Evolutionary conservation across 2,113 vertebrate species (phyloP).

Genomic region (Platichthys flesus): DNA sequence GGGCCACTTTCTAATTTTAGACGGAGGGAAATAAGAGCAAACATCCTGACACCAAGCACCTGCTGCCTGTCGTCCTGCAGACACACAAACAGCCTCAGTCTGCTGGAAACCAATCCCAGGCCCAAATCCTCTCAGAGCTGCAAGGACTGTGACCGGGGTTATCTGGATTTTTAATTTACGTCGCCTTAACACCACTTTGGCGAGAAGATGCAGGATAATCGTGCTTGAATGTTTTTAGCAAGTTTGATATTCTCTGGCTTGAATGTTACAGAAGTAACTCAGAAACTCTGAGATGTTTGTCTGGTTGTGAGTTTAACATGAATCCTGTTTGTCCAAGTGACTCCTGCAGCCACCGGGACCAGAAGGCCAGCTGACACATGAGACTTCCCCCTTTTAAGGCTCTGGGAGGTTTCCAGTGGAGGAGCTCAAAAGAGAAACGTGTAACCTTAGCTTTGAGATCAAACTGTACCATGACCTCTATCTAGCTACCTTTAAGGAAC

Average conservation of each 20-base stretch:
- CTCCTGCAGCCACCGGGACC: conserved; percentile 37
- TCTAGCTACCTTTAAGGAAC: conserved; percentile 24
- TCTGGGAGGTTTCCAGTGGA: conserved; percentile 57
- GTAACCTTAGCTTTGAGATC: conserved; percentile 71
- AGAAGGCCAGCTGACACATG: conserved; percentile 60
- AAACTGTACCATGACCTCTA: conserved; percentile 61
- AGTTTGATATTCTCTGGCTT: not conserved
- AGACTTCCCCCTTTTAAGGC: conserved; percentile 74
- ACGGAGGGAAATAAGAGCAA: conserved; percentile 62
- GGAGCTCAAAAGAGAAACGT: conserved; percentile 73
- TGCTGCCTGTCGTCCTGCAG: conserved; percentile 64
- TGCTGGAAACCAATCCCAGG: conserved; percentile 62
- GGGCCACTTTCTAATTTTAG: conserved; percentile 78
- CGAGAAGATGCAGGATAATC: not conserved
- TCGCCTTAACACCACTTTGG: not conserved
- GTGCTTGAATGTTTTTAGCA: too few species aligned
- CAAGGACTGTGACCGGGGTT: not conserved
- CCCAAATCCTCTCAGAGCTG: conserved; percentile 62
- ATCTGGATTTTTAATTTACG: conserved; percentile 8
- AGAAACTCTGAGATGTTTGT: not conserved
- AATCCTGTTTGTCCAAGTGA: conserved; percentile 45
- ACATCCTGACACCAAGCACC: conserved; percentile 71
- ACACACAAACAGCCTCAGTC: conserved; percentile 57
- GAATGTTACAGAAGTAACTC: not conserved
- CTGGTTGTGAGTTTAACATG: conserved; percentile 11